Base-by-base conservation (phyloP, 2,113 vertebrate species). In the Sigmodon hispidus region DNA sequence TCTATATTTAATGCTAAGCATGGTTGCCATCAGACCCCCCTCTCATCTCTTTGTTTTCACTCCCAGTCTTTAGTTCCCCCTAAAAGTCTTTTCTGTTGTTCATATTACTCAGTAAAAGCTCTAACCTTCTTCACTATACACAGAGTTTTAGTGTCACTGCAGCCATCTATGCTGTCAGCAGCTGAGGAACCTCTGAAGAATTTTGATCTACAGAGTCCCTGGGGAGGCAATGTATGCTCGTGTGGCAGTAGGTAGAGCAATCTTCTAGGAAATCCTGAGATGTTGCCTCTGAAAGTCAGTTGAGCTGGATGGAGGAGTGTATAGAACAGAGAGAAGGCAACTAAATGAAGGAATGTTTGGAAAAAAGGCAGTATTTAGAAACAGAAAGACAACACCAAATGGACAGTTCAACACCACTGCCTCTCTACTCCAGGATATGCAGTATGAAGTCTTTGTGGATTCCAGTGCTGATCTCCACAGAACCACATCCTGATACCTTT, bases 371-470 rank as follows among this genome's bases (percentile, higher is more conserved):
- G 3, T 6, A 36, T 40, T 43, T 89, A n/a, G 21, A 50, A 9
- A 34, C 1, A 13, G 19, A 6, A 52, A 45, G 57, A 9, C 55
- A 15, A 52, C 0, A 10, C 3, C 21, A 12, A 8, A 1, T 70
- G n/a, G 26, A 24, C 12, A 55, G 24, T 10, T 12, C 12, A 80
- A 57, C 4, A 12, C 5, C 45, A n/a, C 11, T 26, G 65, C 24
- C 11, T 24, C 65, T 69, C 59, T 3, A 36, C 83, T 7, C 43
- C 29, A 16, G 43, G 50, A 48, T 34, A 31, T 40, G 0, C 7
- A 21, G 2, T 5, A 2, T 0, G 0, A 24, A 3, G 31, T 22
- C 21, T 43, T 0, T 5, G 0, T 40, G 5, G 5, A 0, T 36
- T 3, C 43, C 16, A 48, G 15, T 13, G 1, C 1, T 6, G 21